A percentile compares a stretch with the other conserved stretches of the same genome.
Evolutionary conservation across 2,113 vertebrate genomes (phyloP).

Genomic region (Pandion haliaetus): DNA sequence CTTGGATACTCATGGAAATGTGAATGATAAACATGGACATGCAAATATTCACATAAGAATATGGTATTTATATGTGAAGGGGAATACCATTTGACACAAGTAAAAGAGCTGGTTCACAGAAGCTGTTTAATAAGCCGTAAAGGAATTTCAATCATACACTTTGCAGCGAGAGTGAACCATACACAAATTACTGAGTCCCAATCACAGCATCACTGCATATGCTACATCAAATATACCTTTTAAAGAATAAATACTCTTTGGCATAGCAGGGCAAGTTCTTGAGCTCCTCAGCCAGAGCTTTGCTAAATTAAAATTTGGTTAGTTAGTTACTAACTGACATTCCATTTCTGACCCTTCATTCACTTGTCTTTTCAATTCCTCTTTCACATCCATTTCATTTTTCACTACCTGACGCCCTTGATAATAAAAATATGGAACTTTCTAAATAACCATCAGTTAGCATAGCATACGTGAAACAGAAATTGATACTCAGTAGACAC

Average conservation of each 20-base stretch:
- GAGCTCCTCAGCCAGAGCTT: neutral
- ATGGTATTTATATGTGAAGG: neutral
- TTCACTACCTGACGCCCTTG: neutral
- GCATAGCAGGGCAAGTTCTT: neutral
- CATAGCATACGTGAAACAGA: neutral
- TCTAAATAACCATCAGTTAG: neutral
- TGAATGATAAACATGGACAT: conserved; percentile 14
- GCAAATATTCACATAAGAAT: conserved; percentile 44
- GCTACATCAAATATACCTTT: neutral
- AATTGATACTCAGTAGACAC: neutral
- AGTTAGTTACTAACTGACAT: neutral
- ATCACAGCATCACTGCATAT: neutral
- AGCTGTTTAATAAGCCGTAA: conserved; percentile 24
- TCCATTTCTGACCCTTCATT: neutral
- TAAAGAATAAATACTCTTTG: neutral
- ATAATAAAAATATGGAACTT: neutral
- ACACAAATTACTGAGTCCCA: neutral
- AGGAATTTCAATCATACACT: conserved; percentile 13
- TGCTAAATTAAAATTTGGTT: neutral
- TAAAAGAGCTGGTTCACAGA: neutral
- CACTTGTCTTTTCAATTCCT: neutral
- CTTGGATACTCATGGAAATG: conserved; percentile 25
- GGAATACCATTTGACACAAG: neutral
- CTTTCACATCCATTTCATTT: neutral
- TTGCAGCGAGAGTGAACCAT: neutral